Evolutionary conservation across 2,797 vertebrate species (phyloP).

Genomic region (Geotrypetes seraphini): DNA sequence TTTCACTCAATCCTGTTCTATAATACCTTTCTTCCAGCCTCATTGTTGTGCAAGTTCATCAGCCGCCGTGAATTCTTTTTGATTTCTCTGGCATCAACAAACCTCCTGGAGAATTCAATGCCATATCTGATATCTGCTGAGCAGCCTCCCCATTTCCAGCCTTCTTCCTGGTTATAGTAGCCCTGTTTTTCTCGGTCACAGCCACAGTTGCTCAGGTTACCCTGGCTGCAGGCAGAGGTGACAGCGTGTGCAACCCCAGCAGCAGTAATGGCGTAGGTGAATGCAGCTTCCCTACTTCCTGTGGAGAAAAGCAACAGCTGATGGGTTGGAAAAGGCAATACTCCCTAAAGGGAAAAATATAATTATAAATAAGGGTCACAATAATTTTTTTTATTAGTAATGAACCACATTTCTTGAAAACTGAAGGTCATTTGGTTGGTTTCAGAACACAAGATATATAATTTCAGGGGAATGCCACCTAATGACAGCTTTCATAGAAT

Average conservation of each 20-base stretch:
- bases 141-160: constrained; percentile 98
- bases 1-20: background rate
- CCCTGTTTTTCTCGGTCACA: constrained; percentile 96
- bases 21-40: constrained; percentile 92
- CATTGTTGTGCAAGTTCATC: constrained; percentile 98
- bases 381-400: no score
- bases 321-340: constrained; percentile 29
- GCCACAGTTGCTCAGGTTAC: constrained; percentile 94
- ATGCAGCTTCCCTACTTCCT: constrained; percentile 96
- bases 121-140: constrained; percentile 94
- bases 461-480: no score
- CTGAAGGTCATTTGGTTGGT: no score
- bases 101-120: constrained; percentile 91
- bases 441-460: no score
- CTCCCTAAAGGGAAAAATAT: constrained; percentile 10
- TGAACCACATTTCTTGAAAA: no score
- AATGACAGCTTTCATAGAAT: no score
- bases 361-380: no score
- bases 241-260: constrained; percentile 91
- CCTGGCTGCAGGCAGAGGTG: constrained; percentile 91
- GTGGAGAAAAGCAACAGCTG: constrained; percentile 37
- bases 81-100: constrained; percentile 93
- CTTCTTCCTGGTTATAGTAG: constrained; percentile 89
- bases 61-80: constrained; percentile 92
- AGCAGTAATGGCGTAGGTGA: constrained; percentile 94